Conservation (phyloP, 2,888 invertebrate genomes). For the Hipparchia semele region DNA sequence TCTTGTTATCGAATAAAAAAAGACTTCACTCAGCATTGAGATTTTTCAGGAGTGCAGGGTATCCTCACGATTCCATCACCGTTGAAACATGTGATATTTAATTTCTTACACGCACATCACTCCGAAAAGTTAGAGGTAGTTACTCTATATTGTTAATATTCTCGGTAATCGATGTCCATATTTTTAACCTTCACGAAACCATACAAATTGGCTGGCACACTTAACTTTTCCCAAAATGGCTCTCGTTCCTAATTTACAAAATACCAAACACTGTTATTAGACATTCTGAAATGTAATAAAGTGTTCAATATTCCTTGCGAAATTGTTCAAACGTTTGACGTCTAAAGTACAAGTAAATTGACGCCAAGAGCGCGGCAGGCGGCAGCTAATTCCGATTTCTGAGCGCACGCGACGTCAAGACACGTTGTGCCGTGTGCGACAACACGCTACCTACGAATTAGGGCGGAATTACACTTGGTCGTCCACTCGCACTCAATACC, state of each 20-base stretch:
- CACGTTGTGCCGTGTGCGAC: constrained; percentile 25
- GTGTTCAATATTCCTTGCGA: constrained; percentile 19
- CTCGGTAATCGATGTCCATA: too few relatives aligned
- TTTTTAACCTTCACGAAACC: neutral
- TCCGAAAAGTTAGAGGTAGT: too few relatives aligned
- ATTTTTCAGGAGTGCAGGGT: too few relatives aligned
- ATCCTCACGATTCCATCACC: neutral
- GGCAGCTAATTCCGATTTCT: constrained; percentile 28
- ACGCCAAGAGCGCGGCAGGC: constrained; percentile 25
- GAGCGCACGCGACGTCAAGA: constrained; percentile 37
- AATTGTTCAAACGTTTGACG: constrained; percentile 22
- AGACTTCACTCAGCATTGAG: too few relatives aligned
- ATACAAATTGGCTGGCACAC: neutral
- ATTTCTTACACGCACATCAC: too few relatives aligned
- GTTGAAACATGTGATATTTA: too few relatives aligned
- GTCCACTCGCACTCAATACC: too few relatives aligned
- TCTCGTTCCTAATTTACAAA: neutral
- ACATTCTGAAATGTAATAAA: constrained; percentile 15
- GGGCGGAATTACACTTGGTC: neutral
- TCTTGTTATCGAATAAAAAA: too few relatives aligned
- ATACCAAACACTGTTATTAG: constrained; percentile 14
- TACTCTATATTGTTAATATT: neutral
- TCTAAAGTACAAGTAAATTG: constrained; percentile 30
- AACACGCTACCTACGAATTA: constrained; percentile 33
- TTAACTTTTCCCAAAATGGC: neutral